Conservation (phyloP, 1,140 invertebrate species). For the Marisa cornuarietis region DNA sequence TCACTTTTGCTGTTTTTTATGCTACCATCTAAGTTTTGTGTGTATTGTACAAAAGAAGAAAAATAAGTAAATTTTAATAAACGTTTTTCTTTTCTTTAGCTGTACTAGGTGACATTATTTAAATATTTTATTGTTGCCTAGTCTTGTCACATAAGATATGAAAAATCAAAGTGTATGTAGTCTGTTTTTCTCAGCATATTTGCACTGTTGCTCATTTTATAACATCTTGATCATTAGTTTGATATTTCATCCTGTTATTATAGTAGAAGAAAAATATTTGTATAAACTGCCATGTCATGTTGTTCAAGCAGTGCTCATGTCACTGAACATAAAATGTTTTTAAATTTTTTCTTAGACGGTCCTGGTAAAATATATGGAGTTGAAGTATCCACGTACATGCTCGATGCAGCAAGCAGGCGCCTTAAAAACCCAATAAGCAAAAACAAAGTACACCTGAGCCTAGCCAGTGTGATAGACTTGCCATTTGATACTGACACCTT, state of each 20-base stretch:
- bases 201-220: not conserved
- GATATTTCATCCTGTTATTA: not conserved
- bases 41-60: too few relatives aligned
- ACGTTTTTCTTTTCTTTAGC: too few relatives aligned
- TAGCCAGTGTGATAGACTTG: slow-evolving; percentile 32
- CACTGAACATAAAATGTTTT: not conserved
- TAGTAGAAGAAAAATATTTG: not conserved
- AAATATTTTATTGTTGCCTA: too few relatives aligned
- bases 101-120: too few relatives aligned
- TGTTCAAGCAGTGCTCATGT: not conserved
- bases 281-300: not conserved
- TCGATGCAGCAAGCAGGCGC: slow-evolving; percentile 28
- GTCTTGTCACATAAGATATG: too few relatives aligned
- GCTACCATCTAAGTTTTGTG: too few relatives aligned
- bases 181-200: not conserved
- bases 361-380: slow-evolving; percentile 47
- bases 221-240: not conserved
- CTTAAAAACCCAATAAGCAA: slow-evolving; percentile 28
- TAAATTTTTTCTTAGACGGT: slow-evolving; percentile 39
- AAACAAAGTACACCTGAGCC: slow-evolving; percentile 40
- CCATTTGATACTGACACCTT: slow-evolving; percentile 43
- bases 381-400: slow-evolving; percentile 46
- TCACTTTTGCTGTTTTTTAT: too few relatives aligned
- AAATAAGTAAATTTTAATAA: too few relatives aligned
- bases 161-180: too few relatives aligned